phyloP scores from a whole-genome alignment of 2,888 invertebrate species.

The Julus scandinavius region DNA sequence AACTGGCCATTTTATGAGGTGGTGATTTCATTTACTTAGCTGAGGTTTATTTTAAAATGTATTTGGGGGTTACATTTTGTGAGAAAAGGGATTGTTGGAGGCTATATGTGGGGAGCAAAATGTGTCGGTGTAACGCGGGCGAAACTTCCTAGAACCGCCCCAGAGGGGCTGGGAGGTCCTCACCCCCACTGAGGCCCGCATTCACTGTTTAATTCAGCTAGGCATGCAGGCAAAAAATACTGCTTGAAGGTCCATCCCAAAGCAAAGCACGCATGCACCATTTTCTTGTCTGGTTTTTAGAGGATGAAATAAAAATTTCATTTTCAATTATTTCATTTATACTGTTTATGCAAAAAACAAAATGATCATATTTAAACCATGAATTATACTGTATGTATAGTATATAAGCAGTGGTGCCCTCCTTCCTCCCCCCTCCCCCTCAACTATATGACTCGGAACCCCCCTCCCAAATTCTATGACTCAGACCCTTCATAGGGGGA shows the following conservation, averaged over 20 bases:
- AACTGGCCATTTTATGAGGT: neutral
- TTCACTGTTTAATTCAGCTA: neutral
- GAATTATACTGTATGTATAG: too few species aligned
- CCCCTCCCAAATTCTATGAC: too few species aligned
- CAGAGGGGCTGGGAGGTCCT: neutral
- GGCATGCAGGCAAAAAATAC: neutral
- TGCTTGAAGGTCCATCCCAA: neutral
- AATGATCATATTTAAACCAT: too few species aligned
- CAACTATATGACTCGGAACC: too few species aligned
- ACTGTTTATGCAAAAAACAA: too few species aligned
- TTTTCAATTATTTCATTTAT: too few species aligned
- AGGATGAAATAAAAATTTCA: too few species aligned
- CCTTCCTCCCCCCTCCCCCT: too few species aligned
- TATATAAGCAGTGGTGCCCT: too few species aligned
- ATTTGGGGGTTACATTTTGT: neutral
- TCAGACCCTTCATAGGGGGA: too few species aligned
- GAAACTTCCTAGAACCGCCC: conserved; percentile 26
- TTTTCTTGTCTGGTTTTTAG: neutral
- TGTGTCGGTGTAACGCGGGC: conserved; percentile 17
- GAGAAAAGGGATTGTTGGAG: conserved; percentile 8
- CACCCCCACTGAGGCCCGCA: conserved; percentile 23
- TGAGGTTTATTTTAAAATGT: neutral
- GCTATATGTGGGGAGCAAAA: conserved; percentile 8
- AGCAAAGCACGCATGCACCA: neutral
- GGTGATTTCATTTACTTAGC: neutral